phyloP scores from a whole-genome alignment of 2,113 vertebrate genomes.

The Piprites chloris region DNA sequence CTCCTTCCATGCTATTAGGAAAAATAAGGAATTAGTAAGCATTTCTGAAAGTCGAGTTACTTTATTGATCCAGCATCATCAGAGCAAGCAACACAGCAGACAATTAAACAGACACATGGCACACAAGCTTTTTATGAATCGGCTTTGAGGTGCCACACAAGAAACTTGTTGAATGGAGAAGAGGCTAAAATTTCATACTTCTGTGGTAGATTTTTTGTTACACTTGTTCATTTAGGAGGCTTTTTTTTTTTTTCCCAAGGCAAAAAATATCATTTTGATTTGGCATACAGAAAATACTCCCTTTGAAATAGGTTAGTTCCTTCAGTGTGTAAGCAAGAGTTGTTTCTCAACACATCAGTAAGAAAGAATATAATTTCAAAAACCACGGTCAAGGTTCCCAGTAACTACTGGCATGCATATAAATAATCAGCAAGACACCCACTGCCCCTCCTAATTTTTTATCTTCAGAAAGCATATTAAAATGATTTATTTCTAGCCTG shows the following conservation, averaged over 20 bases:
- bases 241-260: not conserved
- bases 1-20: not conserved
- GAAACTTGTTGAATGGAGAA: constrained; percentile 2
- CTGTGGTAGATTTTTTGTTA: not conserved
- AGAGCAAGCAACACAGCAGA: not conserved
- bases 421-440: constrained; percentile 43
- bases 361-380: constrained; percentile 27
- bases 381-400: not conserved
- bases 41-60: not conserved
- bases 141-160: not conserved
- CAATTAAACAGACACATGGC: not conserved
- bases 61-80: not conserved
- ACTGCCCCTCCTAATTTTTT: constrained; percentile 37
- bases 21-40: not conserved
- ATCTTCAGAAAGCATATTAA: constrained; percentile 52
- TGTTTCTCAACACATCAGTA: not conserved
- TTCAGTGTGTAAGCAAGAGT: not conserved
- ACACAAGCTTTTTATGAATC: not conserved
- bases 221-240: not conserved
- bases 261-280: not conserved
- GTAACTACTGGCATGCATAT: not conserved
- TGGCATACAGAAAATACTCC: not conserved
- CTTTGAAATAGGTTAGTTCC: constrained; percentile 7
- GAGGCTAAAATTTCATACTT: not conserved
- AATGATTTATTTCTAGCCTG: constrained; percentile 44